Evolutionary conservation across 1,140 invertebrate genomes (phyloP).

Genomic region (Nasonia vitripennis): DNA sequence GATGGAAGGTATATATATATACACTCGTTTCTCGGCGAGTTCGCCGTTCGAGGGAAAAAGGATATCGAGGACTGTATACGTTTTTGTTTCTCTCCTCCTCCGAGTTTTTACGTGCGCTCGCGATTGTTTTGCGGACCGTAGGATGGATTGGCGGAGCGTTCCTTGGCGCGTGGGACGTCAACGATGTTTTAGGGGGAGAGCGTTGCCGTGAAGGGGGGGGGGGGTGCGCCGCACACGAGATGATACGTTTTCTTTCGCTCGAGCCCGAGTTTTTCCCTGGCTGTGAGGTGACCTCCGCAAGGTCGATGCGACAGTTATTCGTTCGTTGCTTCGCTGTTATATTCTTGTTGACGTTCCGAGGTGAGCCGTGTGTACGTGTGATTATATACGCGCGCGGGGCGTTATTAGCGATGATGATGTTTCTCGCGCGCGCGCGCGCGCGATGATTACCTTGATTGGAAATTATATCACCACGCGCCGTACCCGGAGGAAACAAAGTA

Average conservation of each 20-base stretch:
- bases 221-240: background rate
- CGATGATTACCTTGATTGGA: too few species aligned
- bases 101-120: background rate
- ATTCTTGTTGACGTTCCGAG: too few species aligned
- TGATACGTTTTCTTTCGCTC: background rate
- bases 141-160: background rate
- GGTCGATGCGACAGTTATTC: background rate
- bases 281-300: background rate
- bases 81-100: background rate
- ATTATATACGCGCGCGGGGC: too few species aligned
- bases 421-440: too few species aligned
- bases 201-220: background rate
- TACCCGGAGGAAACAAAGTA: too few species aligned
- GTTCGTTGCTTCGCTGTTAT: background rate
- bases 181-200: background rate
- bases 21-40: too few species aligned
- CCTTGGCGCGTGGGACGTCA: background rate
- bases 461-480: too few species aligned
- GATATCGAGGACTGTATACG: background rate
- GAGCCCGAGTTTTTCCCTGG: too few species aligned
- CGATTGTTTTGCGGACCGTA: background rate
- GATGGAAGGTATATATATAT: background rate
- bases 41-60: too few species aligned
- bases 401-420: too few species aligned
- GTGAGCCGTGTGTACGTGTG: too few species aligned